Percentiles rank a stretch among this genome's conserved stretches.
phyloP scores from a whole-genome alignment of 35 echinoderm and acorn worm genomes.

The Amphiura filiformis region DNA sequence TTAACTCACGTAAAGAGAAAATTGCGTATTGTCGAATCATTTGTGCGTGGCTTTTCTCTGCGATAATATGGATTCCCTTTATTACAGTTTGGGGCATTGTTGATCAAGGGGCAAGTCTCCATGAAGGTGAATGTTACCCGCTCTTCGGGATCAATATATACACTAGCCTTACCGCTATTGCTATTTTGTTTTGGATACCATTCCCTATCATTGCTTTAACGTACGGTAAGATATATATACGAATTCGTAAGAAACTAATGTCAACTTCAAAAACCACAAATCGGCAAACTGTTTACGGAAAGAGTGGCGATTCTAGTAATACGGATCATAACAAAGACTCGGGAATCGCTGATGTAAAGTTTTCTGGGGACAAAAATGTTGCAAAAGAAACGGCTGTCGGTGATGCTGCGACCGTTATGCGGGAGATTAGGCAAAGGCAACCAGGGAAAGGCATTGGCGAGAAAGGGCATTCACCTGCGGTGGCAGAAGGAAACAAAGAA shows the following conservation, averaged over 20 bases:
- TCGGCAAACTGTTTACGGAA: background rate
- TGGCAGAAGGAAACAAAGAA: too few species aligned
- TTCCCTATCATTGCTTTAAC: background rate
- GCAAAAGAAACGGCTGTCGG: background rate
- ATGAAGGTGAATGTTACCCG: background rate
- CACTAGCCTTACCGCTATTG: background rate
- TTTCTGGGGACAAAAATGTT: background rate
- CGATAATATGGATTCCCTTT: background rate
- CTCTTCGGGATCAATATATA: background rate
- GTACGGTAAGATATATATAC: background rate
- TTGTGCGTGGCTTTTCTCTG: background rate
- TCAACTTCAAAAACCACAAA: background rate
- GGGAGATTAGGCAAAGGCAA: too few species aligned
- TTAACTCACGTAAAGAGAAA: background rate
- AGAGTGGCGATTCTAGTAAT: background rate
- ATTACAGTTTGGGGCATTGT: background rate
- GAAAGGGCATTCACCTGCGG: too few species aligned
- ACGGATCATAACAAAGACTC: background rate
- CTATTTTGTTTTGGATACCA: background rate
- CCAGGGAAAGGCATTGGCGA: too few species aligned
- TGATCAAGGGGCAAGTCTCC: background rate
- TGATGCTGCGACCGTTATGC: too few species aligned
- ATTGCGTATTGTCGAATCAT: background rate
- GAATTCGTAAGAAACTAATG: background rate
- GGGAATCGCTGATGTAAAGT: background rate